These are phyloP conservation scores for Ophioninae sp. DNA, from an alignment of 2,888 invertebrate species.

Conservation along the genomic window DNA sequence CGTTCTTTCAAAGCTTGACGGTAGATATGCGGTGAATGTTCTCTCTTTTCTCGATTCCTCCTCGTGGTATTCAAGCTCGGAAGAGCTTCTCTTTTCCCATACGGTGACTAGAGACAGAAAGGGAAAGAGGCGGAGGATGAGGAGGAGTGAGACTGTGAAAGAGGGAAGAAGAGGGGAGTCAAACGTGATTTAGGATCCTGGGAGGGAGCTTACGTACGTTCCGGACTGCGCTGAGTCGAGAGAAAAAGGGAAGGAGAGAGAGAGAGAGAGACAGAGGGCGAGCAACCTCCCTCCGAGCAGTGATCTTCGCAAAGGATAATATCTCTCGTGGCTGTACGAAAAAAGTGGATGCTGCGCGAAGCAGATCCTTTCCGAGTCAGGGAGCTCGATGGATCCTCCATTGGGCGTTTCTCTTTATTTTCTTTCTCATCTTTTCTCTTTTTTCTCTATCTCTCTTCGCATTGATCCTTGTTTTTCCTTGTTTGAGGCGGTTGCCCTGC, in stretches of 20 bases:
- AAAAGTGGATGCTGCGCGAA: slow-evolving; percentile 20
- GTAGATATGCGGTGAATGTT: slow-evolving; percentile 27
- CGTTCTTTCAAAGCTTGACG: slow-evolving; percentile 32
- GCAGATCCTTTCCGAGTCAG: slow-evolving; percentile 54
- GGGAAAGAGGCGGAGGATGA: background rate
- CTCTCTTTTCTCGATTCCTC: slow-evolving; percentile 62
- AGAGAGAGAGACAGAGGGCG: background rate
- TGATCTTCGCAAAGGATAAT: slow-evolving; percentile 52
- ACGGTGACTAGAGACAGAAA: slow-evolving; percentile 34
- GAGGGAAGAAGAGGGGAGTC: slow-evolving; percentile 65
- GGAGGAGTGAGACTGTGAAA: background rate
- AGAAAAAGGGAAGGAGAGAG: background rate
- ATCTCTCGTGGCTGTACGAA: slow-evolving; percentile 45
- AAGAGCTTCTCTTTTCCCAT: slow-evolving; percentile 71
- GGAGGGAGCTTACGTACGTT: slow-evolving; percentile 56
- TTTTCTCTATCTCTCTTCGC: slow-evolving; percentile 13
- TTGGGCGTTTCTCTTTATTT: slow-evolving; percentile 54
- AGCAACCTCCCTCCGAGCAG: slow-evolving; percentile 33
- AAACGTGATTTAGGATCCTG: slow-evolving; percentile 79
- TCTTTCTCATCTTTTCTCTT: slow-evolving; percentile 24
- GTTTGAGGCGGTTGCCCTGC: background rate
- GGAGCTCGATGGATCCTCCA: slow-evolving; percentile 50
- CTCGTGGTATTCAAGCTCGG: slow-evolving; percentile 66
- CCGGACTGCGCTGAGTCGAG: slow-evolving; percentile 24
- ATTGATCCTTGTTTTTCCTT: background rate